Base-by-base conservation (phyloP, 2,888 invertebrate genomes). In the Epistrophe grossulariae region DNA sequence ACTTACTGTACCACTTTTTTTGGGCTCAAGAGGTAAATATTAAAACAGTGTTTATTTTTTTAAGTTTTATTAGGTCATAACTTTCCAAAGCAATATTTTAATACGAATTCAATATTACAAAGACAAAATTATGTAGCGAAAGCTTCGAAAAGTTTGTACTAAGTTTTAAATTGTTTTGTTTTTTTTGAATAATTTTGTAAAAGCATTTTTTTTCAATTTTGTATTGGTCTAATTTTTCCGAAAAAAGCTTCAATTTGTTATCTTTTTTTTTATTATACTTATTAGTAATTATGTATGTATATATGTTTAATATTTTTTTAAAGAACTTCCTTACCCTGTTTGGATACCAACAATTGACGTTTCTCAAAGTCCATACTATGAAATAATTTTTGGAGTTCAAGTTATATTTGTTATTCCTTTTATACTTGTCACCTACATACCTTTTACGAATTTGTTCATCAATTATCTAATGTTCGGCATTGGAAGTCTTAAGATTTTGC, bases 381-480 rank as follows among this genome's bases (percentile, higher is more conserved):
- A 89, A 88, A 78, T 89, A 1, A 17, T 88, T 8, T 90, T 83
- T 55, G 17, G 55, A 0, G 10, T 88, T n/a, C 76, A 90, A 79
- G 38, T 43, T 9, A 2, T 73, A 11, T 19, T 88, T 11, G 31
- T 88, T 0, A 76, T 87, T 43, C 89, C 89, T 4, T 88, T 88
- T 35, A 78, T 88, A 19, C 10, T 88, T 4, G 48, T 55, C 17
- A 79, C 84, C 10, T 90, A 89, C 57, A 72, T 89, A 28, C 89
- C 89, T 2, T 90, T 88, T 60, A 88, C 89, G 0, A 90, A 89
- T 60, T 62, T 90, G 0, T 89, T 89, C n/a, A 77, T 89, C 19
- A 60, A 85, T 8, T 90, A 83, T 79, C 71, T 90, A 1, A 79
- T 89, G 57, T 90, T 90, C 73, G 89, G 89, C 17, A 89, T 89